Evolutionary conservation across 2,113 vertebrate genomes (phyloP).

Genomic region (Lophura nycthemera): DNA sequence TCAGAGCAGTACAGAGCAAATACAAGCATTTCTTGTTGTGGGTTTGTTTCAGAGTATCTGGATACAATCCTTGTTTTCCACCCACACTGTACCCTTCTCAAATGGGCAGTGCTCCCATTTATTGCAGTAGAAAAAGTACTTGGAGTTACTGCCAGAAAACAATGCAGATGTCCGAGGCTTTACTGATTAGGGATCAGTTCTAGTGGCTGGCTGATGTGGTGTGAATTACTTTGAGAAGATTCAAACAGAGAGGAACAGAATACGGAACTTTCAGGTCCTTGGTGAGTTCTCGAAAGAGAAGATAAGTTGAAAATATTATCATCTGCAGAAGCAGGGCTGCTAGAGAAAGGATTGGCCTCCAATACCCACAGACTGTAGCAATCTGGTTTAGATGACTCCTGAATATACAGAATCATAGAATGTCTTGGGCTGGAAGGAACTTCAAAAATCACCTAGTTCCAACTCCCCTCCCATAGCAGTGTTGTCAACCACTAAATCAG

Average conservation of each 20-base stretch:
- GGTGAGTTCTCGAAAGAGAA: background rate
- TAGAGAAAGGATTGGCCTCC: background rate
- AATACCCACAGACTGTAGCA: background rate
- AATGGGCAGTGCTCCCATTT: background rate
- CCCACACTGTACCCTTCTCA: background rate
- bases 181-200: background rate
- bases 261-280: background rate
- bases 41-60: slow-evolving; percentile 26
- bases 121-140: background rate
- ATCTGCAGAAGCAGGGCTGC: background rate
- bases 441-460: no score
- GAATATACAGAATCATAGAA: rapidly evolving
- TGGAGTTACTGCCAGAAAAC: background rate
- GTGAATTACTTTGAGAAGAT: background rate
- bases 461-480: no score
- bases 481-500: no score
- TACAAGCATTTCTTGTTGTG: background rate
- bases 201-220: background rate
- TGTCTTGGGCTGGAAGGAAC: no score
- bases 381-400: background rate
- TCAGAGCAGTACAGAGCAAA: slow-evolving; percentile 6
- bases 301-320: background rate
- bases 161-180: background rate
- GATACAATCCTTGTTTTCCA: slow-evolving; percentile 1
- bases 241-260: background rate